A percentile compares a stretch with the other conserved stretches of the same genome.
phyloP scores from a whole-genome alignment of 2,113 vertebrate species.

The Melanerpes formicivorus region DNA sequence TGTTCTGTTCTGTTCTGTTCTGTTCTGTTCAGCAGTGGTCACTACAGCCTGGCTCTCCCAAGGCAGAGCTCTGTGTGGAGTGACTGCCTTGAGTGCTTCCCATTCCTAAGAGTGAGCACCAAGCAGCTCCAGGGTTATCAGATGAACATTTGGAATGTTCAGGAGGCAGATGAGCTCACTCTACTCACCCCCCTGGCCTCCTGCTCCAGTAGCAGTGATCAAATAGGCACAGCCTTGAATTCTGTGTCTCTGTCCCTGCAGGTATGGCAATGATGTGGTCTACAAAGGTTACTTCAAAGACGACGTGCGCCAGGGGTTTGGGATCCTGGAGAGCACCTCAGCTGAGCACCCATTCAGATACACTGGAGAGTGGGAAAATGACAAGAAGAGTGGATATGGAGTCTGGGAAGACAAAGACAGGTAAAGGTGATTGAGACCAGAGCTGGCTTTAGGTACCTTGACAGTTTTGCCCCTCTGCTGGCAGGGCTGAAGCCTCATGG shows the following conservation, averaged over 20 bases:
- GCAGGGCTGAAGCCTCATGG: neutral
- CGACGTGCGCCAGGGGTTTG: slow-evolving; percentile 74
- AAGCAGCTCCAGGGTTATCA: neutral
- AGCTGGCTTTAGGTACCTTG: neutral
- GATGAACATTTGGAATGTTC: neutral
- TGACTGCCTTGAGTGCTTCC: neutral
- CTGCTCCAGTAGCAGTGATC: neutral
- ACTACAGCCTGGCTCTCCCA: neutral
- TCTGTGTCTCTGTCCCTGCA: neutral
- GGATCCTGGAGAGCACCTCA: slow-evolving; percentile 63
- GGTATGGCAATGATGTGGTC: slow-evolving; percentile 69
- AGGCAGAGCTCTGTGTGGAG: neutral
- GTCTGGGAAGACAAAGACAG: slow-evolving; percentile 75
- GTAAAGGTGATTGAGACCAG: slow-evolving; percentile 9
- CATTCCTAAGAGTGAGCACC: neutral
- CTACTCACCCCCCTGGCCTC: neutral
- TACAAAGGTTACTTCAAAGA: slow-evolving; percentile 81
- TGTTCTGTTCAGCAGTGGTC: neutral
- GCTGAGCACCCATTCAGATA: slow-evolving; percentile 64
- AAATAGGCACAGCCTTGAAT: neutral
- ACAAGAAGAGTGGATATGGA: slow-evolving; percentile 75
- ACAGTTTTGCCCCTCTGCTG: too few relatives aligned
- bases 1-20: too few relatives aligned
- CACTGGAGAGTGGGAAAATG: slow-evolving; percentile 78
- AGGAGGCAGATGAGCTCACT: neutral